Percentiles rank a stretch among this genome's conserved stretches.
These are phyloP conservation scores for Apoda limacodes DNA, from an alignment of 2,888 invertebrate species.

Conservation along the genomic window DNA sequence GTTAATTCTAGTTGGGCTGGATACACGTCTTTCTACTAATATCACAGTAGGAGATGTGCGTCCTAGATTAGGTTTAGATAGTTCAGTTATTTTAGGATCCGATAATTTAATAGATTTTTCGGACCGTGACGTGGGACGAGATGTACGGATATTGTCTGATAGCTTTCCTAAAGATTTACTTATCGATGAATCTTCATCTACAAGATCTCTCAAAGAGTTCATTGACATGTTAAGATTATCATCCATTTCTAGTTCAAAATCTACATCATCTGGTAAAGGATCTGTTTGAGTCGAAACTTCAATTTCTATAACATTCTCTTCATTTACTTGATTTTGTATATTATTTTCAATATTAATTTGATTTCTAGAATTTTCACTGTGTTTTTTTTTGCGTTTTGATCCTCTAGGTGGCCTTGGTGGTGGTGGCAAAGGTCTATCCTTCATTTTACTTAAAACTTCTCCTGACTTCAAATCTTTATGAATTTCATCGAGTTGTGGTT, in stretches of 20 bases:
- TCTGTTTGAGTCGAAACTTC: slow-evolving; percentile 89
- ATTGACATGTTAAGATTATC: slow-evolving; percentile 57
- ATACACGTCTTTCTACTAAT: slow-evolving; percentile 69
- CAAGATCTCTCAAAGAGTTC: slow-evolving; percentile 53
- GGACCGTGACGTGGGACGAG: slow-evolving; percentile 65
- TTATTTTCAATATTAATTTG: slow-evolving; percentile 15
- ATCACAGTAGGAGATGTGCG: slow-evolving; percentile 73
- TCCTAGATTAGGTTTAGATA: slow-evolving; percentile 65
- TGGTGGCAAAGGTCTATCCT: slow-evolving; percentile 85
- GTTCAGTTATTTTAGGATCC: slow-evolving; percentile 65
- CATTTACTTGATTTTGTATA: slow-evolving; percentile 22
- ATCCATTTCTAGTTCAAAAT: slow-evolving; percentile 71
- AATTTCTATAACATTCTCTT: slow-evolving; percentile 66
- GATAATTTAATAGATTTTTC: slow-evolving; percentile 69
- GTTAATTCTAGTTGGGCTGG: slow-evolving; percentile 70
- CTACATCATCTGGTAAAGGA: slow-evolving; percentile 82
- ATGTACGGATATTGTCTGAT: slow-evolving; percentile 55
- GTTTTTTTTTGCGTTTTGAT: slow-evolving; percentile 51
- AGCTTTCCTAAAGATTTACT: slow-evolving; percentile 58
- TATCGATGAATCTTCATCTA: slow-evolving; percentile 66
- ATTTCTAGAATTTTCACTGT: slow-evolving; percentile 29
- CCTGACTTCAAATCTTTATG: slow-evolving; percentile 78
- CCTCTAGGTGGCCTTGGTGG: slow-evolving; percentile 86
- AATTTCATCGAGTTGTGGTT: slow-evolving; percentile 67
- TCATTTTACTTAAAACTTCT: slow-evolving; percentile 84